Evolutionary conservation across 2,888 invertebrate species (phyloP), one percentile per base, ranked within the genome.

Genomic region (Lasioglossum vierecki): DNA sequence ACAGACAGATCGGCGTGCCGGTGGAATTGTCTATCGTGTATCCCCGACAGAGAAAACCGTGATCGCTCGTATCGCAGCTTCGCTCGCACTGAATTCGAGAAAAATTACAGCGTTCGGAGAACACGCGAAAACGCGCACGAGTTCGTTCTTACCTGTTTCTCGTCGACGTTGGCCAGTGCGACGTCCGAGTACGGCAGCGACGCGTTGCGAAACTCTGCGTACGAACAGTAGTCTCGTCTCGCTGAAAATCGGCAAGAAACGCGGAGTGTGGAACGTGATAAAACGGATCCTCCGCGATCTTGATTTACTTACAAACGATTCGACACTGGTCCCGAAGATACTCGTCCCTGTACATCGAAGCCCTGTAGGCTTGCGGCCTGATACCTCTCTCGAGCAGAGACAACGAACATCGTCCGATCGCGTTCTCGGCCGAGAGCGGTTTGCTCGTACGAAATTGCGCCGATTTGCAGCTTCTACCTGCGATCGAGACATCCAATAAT

Each of bases 291-390:
- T 15, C 1, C 35, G 18, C 35, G 39, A 8, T 41, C 1, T 9
- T 35, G 26, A 44, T 66, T 26, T 89, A 95, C 96, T 96, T 90
- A 96, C 96, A 96, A 91, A 97, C 96, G 92, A 96, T 96, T 87
- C 96, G 95, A 95, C 98, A 98, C 92, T 98, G 97, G 95, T 97
- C 98, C 94, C 98, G 98, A 90, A 98, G 96, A 94, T 98, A 98
- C 92, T 98, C 97, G 49, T 98, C 97, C 90, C 97, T 96, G 91
- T 96, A 97, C 92, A 96, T 96, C 3, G 97, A 97, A 6, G 97
- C 97, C 66, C 97, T 96, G 94, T 97, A 98, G 4, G 97, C 97
- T 92, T 97, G 97, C 0, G 98, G 97, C 89, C 97, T 96, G 0
- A 97, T 96, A 92, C 97, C 97, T 92, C 98, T 96, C 93, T 98